A percentile compares a stretch with the other conserved stretches of the same genome.
Evolutionary conservation across 92 coral and sea anemone species (phyloP).

Genomic region (Pocillopora grandis): DNA sequence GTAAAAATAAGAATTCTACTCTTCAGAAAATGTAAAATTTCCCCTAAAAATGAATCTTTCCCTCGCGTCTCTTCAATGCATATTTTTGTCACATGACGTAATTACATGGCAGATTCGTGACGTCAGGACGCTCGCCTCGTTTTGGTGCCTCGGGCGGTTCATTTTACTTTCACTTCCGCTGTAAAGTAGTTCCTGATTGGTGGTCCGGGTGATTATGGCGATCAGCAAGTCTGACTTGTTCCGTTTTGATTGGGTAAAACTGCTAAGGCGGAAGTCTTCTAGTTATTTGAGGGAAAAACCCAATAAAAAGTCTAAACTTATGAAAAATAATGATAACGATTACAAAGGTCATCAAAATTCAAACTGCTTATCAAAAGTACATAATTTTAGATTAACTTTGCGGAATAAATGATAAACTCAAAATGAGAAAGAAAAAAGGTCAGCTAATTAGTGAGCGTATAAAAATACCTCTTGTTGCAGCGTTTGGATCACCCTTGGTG

Average conservation of each 20-base stretch:
- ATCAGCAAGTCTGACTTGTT: conserved; percentile 63
- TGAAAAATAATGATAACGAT: too few species aligned
- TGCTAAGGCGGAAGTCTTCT: background rate
- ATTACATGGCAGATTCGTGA: conserved; percentile 73
- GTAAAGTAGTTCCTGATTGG: conserved; percentile 32
- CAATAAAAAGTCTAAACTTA: background rate
- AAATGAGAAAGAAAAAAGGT: too few species aligned
- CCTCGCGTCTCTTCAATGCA: conserved; percentile 76
- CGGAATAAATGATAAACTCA: too few species aligned
- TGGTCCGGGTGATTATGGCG: background rate
- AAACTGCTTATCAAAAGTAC: too few species aligned
- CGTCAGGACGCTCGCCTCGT: conserved; percentile 85
- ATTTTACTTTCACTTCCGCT: conserved; percentile 31
- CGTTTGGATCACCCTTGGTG: too few species aligned
- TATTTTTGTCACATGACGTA: conserved; percentile 99
- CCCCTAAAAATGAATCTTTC: conserved; percentile 36
- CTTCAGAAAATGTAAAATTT: conserved; percentile 60
- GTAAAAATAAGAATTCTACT: conserved; percentile 50
- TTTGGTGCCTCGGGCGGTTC: background rate
- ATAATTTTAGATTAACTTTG: too few species aligned
- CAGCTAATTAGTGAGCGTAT: too few species aligned
- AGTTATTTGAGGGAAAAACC: background rate
- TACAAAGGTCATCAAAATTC: too few species aligned
- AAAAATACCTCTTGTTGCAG: too few species aligned
- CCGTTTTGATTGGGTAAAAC: conserved; percentile 48